These are phyloP conservation scores for Phyllostomus hastatus DNA, from an alignment of 2,113 vertebrate species.

Conservation along the genomic window DNA sequence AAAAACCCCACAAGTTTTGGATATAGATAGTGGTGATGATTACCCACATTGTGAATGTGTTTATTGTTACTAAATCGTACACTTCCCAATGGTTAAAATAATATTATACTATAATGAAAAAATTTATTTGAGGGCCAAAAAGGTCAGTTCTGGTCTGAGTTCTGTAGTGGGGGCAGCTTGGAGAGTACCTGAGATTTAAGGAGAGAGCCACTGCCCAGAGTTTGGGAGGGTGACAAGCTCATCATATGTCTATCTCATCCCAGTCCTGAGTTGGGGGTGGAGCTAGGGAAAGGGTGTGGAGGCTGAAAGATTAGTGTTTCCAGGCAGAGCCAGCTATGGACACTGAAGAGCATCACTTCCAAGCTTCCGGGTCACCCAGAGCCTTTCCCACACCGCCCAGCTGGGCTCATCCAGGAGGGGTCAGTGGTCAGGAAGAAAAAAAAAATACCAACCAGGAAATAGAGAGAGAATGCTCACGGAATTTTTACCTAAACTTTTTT, in stretches of 20 bases:
- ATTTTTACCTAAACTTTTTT: not conserved
- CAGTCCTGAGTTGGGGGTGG: not conserved
- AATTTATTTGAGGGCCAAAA: not conserved
- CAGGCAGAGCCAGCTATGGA: not conserved
- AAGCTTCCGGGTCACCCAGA: not conserved
- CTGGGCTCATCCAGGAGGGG: accelerated
- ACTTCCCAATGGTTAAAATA: not conserved
- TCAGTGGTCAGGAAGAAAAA: not conserved
- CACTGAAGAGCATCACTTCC: not conserved
- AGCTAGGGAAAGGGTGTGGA: not conserved
- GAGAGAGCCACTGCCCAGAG: not conserved
- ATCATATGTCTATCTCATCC: not conserved
- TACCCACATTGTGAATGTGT: not conserved
- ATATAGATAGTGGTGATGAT: not conserved
- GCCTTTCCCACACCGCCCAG: not conserved
- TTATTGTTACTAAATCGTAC: not conserved
- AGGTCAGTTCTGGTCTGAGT: not conserved
- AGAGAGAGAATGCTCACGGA: not conserved
- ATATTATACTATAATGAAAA: not conserved
- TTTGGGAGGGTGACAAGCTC: not conserved
- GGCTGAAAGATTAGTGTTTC: not conserved
- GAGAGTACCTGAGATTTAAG: not conserved
- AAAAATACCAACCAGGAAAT: not conserved
- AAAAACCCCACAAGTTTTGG: not conserved
- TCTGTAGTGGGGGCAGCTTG: not conserved